A percentile compares a stretch with the other conserved stretches of the same genome.
Conservation (phyloP, 2,113 vertebrate species). For the Melanocharis versteri region DNA sequence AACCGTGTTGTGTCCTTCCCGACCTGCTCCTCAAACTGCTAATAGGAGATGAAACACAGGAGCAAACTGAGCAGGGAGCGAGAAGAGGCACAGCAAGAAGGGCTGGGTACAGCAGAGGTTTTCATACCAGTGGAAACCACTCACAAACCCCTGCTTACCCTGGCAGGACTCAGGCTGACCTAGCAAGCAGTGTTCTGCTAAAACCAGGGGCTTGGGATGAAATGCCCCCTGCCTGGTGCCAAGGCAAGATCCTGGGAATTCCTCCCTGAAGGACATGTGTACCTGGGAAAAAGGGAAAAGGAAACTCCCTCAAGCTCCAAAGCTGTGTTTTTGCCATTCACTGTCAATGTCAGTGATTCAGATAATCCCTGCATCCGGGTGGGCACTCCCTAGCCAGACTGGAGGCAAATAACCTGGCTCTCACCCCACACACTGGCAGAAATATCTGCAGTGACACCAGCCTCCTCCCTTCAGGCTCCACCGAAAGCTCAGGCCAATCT, state of each 20-base stretch:
- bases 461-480: neutral
- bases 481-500: accelerated
- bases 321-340: neutral
- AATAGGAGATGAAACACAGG: neutral
- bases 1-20: neutral
- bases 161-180: neutral
- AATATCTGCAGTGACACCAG: neutral
- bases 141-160: neutral
- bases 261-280: neutral
- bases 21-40: neutral
- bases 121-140: neutral
- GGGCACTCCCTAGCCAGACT: neutral
- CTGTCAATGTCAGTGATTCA: neutral
- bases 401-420: neutral
- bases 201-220: neutral
- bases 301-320: neutral
- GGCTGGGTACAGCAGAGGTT: neutral
- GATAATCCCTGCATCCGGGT: neutral
- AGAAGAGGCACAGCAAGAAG: neutral
- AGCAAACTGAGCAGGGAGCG: accelerated
- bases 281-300: neutral
- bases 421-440: neutral
- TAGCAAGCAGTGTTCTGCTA: neutral
- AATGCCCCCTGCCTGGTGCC: neutral
- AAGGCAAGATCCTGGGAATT: neutral